Evolutionary conservation across 2,113 vertebrate species (phyloP).

Genomic region (Proteles cristata): DNA sequence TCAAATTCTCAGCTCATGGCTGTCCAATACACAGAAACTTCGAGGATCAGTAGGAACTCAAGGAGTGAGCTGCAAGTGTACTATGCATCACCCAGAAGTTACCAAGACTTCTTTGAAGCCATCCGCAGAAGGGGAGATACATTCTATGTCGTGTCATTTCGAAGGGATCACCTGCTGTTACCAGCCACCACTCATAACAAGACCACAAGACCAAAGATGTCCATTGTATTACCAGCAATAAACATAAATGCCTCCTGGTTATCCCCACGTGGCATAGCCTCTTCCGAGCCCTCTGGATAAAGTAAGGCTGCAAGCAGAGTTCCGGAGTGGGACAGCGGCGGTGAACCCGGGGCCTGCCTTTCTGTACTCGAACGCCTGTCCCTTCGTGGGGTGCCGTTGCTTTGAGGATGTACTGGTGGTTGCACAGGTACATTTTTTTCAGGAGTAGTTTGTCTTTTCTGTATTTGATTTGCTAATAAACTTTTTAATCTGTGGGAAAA

Average conservation of each 20-base stretch:
- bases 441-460: neutral
- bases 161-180: no score
- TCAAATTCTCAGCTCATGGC: slow-evolving; percentile 90
- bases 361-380: neutral
- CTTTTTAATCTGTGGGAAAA: neutral
- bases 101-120: slow-evolving; percentile 94
- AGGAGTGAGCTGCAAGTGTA: slow-evolving; percentile 96
- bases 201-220: no score
- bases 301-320: neutral
- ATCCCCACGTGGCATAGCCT: neutral
- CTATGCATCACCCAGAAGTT: slow-evolving; percentile 92
- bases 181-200: no score
- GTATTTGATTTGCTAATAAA: neutral
- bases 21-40: slow-evolving; percentile 91
- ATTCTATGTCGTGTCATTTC: slow-evolving; percentile 97
- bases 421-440: neutral
- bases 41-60: slow-evolving; percentile 89
- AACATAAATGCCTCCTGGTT: neutral
- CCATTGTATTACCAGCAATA: no score
- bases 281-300: neutral
- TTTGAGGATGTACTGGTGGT: neutral
- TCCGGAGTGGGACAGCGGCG: neutral
- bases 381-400: neutral
- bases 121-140: slow-evolving; percentile 94
- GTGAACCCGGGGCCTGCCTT: neutral